Percentiles rank a stretch among this genome's conserved stretches.
Evolutionary conservation across 2,113 vertebrate species (phyloP).

Genomic region (Origma solitaria): DNA sequence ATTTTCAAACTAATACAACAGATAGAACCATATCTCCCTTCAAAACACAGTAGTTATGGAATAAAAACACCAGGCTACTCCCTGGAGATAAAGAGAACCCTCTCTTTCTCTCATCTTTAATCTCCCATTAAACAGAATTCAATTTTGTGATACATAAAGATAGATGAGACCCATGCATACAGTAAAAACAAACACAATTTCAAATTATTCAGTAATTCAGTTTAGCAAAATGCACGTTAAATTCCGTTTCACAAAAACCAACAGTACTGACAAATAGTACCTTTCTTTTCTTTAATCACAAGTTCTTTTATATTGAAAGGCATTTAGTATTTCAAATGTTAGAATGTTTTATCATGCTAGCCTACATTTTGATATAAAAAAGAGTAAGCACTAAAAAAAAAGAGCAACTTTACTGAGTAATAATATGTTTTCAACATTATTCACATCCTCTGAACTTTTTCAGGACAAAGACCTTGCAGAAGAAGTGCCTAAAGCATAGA

Average conservation of each 20-base stretch:
- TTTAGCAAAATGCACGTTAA: not conserved
- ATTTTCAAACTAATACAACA: not conserved
- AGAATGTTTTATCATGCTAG: not conserved
- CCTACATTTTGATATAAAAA: not conserved
- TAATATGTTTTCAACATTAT: not conserved
- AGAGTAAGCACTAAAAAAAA: not conserved
- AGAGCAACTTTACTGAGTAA: not conserved
- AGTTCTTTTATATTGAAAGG: not conserved
- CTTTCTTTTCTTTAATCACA: not conserved
- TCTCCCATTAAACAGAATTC: not conserved
- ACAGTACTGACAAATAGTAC: not conserved
- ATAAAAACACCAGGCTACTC: not conserved
- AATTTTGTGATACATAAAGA: not conserved
- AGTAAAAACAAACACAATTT: not conserved
- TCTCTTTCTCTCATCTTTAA: not conserved
- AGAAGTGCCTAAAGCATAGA: not conserved
- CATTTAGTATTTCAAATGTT: not conserved
- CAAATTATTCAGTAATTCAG: not conserved
- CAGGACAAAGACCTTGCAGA: not conserved
- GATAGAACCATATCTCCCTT: not conserved
- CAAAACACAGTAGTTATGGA: not conserved
- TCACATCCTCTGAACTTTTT: not conserved
- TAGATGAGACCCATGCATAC: not conserved
- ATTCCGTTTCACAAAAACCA: not conserved
- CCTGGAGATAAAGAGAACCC: not conserved